Percentiles rank a stretch among this genome's conserved stretches.
Evolutionary conservation across 2,113 vertebrate genomes (phyloP).

Genomic region (Tachysurus vachellii): DNA sequence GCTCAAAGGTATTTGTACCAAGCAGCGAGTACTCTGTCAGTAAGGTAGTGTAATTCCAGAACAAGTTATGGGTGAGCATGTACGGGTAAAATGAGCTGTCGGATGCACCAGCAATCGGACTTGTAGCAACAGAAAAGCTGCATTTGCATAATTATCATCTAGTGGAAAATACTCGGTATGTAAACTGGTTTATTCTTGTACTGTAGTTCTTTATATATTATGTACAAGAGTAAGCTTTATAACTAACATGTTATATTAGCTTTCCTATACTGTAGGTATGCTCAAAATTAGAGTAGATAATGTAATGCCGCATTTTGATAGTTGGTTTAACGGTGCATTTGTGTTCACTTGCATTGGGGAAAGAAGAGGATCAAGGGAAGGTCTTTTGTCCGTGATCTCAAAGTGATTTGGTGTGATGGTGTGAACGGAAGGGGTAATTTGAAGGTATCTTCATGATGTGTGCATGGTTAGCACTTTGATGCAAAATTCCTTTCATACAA

Average conservation of each 20-base stretch:
- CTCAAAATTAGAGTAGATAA: background rate
- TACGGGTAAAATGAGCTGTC: background rate
- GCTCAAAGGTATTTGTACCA: conserved; percentile 1
- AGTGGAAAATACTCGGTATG: background rate
- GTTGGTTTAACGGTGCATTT: background rate
- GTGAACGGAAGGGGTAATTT: background rate
- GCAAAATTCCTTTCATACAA: background rate
- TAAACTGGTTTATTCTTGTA: background rate
- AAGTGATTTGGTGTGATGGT: no score
- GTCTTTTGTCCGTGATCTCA: background rate
- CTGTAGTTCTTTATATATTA: background rate
- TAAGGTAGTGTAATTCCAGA: background rate
- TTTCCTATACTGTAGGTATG: background rate
- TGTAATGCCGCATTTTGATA: background rate
- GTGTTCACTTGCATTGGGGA: background rate
- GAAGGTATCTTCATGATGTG: background rate
- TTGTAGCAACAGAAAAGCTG: background rate
- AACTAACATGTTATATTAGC: background rate
- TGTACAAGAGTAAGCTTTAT: background rate
- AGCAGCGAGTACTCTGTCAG: background rate
- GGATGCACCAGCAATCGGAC: background rate
- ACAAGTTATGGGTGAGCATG: background rate
- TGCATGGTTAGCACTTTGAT: background rate
- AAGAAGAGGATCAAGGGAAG: background rate
- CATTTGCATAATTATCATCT: background rate